Conservation (phyloP, 2,797 vertebrate species). For the Adelosebastes latens region DNA sequence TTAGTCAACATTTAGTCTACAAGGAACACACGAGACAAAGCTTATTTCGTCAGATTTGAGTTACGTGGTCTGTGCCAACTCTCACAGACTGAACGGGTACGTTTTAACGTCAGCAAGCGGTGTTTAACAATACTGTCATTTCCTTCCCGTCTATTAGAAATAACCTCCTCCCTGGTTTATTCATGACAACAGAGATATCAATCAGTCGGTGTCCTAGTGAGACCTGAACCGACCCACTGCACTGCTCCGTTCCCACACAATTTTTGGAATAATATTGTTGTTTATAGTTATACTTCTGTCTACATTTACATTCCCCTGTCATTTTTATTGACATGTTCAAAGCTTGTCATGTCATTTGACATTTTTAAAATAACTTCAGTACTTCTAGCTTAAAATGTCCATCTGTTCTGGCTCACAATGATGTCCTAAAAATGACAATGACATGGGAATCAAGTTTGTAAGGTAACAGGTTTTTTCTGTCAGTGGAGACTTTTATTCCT, state of each 20-base stretch:
- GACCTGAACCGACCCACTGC: background rate
- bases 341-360: background rate
- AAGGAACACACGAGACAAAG: background rate
- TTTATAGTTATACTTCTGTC: background rate
- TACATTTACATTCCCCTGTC: background rate
- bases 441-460: background rate
- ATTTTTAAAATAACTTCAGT: background rate
- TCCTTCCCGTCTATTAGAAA: background rate
- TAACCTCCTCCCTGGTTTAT: background rate
- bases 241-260: background rate
- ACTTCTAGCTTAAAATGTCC: background rate
- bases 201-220: background rate
- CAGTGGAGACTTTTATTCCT: background rate
- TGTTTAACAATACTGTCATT: background rate
- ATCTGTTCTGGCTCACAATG: background rate
- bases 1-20: slow-evolving; percentile 1
- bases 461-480: background rate
- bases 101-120: background rate
- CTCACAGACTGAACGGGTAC: background rate
- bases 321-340: background rate
- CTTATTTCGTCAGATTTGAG: background rate
- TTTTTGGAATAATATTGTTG: background rate
- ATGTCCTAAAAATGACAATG: background rate
- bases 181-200: background rate
- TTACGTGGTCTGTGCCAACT: background rate